Conservation (phyloP, 2,888 invertebrate genomes). For the Caenorhabditis japonica region DNA sequence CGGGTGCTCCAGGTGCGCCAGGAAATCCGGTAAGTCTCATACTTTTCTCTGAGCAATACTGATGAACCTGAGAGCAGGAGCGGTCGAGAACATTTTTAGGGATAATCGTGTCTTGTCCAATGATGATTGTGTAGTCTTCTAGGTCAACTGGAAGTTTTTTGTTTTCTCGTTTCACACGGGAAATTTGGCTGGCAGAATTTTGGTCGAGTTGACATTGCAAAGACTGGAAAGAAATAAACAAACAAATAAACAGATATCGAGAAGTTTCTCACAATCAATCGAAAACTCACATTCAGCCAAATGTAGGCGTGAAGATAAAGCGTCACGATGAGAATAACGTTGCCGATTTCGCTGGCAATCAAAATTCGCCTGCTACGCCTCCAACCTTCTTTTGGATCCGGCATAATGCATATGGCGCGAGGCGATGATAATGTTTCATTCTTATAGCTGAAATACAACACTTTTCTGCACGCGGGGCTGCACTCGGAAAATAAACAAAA, state of each 20-base stretch:
- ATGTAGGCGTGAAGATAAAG: slow-evolving; percentile 48
- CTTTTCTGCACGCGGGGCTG: too few species aligned
- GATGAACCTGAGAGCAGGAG: slow-evolving; percentile 74
- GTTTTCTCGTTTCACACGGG: slow-evolving; percentile 16
- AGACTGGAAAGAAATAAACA: too few species aligned
- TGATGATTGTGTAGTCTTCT: slow-evolving; percentile 72
- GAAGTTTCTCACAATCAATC: background rate
- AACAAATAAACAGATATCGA: too few species aligned
- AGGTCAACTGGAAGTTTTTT: slow-evolving; percentile 63
- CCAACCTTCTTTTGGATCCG: background rate
- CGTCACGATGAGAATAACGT: slow-evolving; percentile 31
- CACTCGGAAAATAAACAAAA: too few species aligned
- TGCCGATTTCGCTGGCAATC: slow-evolving; percentile 45
- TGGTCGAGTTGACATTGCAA: slow-evolving; percentile 5
- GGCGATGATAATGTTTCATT: slow-evolving; percentile 9
- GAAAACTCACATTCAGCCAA: slow-evolving; percentile 45
- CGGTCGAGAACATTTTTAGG: slow-evolving; percentile 72
- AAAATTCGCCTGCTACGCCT: slow-evolving; percentile 20
- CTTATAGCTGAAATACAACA: slow-evolving; percentile 8
- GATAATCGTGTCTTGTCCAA: slow-evolving; percentile 76
- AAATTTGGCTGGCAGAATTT: too few species aligned
- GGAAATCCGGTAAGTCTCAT: slow-evolving; percentile 72
- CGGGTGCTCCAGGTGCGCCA: slow-evolving; percentile 54
- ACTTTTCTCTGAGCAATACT: slow-evolving; percentile 70
- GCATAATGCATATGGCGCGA: slow-evolving; percentile 4